These are phyloP conservation scores for Rhadinocentrus ornatus DNA, from an alignment of 2,797 vertebrate genomes.

Conservation along the genomic window DNA sequence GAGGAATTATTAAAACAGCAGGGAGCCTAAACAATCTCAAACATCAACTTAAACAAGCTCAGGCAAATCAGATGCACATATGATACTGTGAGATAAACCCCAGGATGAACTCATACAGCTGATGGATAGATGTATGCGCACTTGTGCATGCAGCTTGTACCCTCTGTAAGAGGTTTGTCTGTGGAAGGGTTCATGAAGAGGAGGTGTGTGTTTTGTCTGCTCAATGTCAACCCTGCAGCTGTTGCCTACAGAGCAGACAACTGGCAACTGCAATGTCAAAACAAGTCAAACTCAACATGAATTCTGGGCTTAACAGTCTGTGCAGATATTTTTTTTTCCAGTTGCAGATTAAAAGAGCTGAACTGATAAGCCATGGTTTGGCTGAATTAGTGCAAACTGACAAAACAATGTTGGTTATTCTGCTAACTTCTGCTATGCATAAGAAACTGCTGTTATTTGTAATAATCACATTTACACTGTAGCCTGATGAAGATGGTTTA, in stretches of 20 bases:
- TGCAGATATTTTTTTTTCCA: background rate
- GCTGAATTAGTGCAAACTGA: background rate
- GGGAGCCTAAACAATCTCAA: conserved; percentile 58
- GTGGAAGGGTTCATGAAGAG: conserved; percentile 20
- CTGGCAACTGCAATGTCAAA: conserved; percentile 39
- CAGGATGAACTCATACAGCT: conserved; percentile 6
- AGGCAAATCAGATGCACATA: conserved; percentile 41
- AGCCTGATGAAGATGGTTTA: too few species aligned
- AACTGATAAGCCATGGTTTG: background rate
- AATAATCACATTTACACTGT: background rate
- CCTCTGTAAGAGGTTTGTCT: conserved; percentile 4
- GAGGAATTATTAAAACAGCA: conserved; percentile 49
- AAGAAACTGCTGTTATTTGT: background rate
- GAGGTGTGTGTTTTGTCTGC: conserved; percentile 51
- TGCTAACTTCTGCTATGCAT: background rate
- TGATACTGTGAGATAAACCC: conserved; percentile 23
- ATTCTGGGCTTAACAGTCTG: background rate
- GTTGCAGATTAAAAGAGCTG: background rate
- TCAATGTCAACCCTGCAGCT: conserved; percentile 44
- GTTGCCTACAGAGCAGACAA: conserved; percentile 40
- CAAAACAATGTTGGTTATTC: too few species aligned
- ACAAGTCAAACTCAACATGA: conserved; percentile 18
- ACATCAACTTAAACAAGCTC: conserved; percentile 57
- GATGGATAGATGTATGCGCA: background rate
- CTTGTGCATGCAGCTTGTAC: background rate